Evolutionary conservation across 1,140 invertebrate genomes (phyloP).

Genomic region (Drosophila kohkoa): DNA sequence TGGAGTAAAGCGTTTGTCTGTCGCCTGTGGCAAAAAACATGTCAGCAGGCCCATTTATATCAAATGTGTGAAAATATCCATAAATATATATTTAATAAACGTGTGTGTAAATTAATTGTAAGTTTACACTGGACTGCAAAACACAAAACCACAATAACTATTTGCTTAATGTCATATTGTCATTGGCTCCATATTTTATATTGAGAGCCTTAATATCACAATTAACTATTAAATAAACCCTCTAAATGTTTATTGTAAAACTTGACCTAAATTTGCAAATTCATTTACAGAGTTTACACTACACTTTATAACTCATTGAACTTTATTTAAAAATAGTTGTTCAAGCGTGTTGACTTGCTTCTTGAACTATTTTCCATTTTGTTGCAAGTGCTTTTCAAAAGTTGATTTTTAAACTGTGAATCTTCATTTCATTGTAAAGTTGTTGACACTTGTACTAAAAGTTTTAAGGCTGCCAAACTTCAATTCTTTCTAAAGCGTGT

Average conservation of each 20-base stretch:
- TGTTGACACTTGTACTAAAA: no score
- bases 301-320: background rate
- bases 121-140: constrained; percentile 25
- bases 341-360: no score
- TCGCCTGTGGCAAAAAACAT: constrained; percentile 24
- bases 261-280: background rate
- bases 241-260: constrained; percentile 5
- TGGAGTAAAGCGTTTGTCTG: background rate
- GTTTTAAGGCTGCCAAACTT: no score
- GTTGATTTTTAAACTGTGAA: no score
- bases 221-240: background rate
- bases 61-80: constrained; percentile 70
- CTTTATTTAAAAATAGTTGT: background rate
- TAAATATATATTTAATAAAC: constrained; percentile 23
- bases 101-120: constrained; percentile 11
- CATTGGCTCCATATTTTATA: no score
- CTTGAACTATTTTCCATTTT: no score
- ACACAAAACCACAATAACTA: background rate
- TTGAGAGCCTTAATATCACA: background rate
- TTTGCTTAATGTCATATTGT: background rate
- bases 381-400: no score
- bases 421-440: no score
- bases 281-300: background rate
- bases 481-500: no score
- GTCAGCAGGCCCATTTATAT: constrained; percentile 49